Percentiles rank a stretch among this genome's conserved stretches.
Conservation (phyloP, 2,888 invertebrate genomes). For the Hetaerina titia region DNA sequence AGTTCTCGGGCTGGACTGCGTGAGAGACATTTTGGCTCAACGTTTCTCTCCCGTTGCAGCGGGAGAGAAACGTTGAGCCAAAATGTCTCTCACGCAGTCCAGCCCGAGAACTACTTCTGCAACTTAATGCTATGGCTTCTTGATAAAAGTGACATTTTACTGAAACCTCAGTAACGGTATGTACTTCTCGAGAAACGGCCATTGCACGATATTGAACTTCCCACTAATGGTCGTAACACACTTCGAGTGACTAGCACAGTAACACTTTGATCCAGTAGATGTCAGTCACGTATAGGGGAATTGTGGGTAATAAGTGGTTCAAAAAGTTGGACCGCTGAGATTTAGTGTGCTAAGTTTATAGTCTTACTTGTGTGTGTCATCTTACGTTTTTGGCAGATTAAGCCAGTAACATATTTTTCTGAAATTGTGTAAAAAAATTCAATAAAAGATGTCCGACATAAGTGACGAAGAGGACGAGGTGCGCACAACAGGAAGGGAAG, state of each 20-base stretch:
- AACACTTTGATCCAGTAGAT: not conserved
- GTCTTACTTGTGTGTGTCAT: not conserved
- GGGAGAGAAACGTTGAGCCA: too few species aligned
- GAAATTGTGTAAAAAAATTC: not conserved
- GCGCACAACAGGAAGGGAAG: conserved; percentile 13
- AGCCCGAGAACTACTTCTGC: too few species aligned
- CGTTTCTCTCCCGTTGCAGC: too few species aligned
- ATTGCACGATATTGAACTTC: too few species aligned
- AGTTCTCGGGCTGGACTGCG: too few species aligned
- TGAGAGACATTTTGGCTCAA: too few species aligned
- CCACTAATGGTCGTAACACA: too few species aligned
- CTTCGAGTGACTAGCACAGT: not conserved
- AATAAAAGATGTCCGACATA: not conserved
- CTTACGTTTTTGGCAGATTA: not conserved
- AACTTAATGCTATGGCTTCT: too few species aligned
- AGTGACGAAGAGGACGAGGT: conserved; percentile 40
- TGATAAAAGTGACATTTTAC: too few species aligned
- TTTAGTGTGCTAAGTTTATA: not conserved
- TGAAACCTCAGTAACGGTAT: too few species aligned
- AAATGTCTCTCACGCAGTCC: too few species aligned
- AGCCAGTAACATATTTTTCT: not conserved
- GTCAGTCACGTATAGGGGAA: not conserved
- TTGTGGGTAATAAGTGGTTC: not conserved
- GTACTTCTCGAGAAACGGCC: too few species aligned
- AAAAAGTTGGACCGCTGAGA: not conserved